Evolutionary conservation across 2,113 vertebrate species (phyloP), one percentile per base, ranked within the genome.

Genomic region (Lucifuga dentata): DNA sequence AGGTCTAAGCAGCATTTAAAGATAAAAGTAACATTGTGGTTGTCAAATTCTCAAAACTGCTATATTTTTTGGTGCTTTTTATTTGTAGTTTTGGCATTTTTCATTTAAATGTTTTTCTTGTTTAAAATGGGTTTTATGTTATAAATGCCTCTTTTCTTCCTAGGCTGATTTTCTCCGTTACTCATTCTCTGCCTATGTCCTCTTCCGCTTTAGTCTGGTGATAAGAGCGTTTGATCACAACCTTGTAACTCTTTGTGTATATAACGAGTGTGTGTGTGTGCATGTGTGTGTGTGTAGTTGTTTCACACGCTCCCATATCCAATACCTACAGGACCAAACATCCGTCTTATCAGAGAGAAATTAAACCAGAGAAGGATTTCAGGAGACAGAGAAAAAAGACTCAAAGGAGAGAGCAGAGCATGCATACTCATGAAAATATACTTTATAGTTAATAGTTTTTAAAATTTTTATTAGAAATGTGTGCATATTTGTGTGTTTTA

Each of bases 281-380:
- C 46, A 40, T 48, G 52, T 6, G 83, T 89, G 83, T 78, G 81
- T 78, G 90, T 49, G 87, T 80, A 89, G 45, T 85, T 86, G 87
- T 84, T 83, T 92, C 86, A 2, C 24, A 89, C 91, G 92, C 90
- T 91, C 93, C 91, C 92, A 93, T 92, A 92, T 92, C 81, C 91
- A 92, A 90, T 78, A 83, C 93, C 93, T 93, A 95, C 92, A 93
- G 93, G 91, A 95, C 92, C 91, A 94, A 95, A 94, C 92, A 92
- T 92, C 92, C 94, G 91, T 92, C 88, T 83, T 44, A 70, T 68
- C 45, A 48, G 56, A 70, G 59, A 67, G 45, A 55, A 19, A 66
- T 48, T 40, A 35, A 55, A 70, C 45, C 76, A 21, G 19, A 2
- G n/a, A 46, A n/a, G 1, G 43, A 49, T 41, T 51, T n/a, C 3